Percentiles rank a stretch among this genome's conserved stretches.
phyloP scores from a whole-genome alignment of 1,140 invertebrate genomes.

The Samia ricini region DNA sequence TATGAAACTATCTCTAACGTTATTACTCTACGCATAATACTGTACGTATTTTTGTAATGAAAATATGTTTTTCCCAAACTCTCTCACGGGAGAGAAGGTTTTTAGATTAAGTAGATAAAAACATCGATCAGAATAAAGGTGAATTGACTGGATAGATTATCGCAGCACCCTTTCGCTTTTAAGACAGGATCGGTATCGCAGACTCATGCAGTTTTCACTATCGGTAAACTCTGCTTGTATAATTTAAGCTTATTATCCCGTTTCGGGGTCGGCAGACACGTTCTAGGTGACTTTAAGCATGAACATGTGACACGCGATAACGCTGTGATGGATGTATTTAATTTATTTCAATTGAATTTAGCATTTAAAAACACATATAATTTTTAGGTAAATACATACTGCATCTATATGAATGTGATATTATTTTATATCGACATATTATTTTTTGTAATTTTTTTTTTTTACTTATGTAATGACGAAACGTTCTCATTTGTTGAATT shows the following conservation, averaged over 20 bases:
- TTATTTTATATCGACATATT: too few relatives aligned
- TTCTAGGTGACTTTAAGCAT: not conserved
- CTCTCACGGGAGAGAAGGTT: not conserved
- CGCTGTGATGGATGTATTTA: not conserved
- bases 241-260: slow-evolving; percentile 5
- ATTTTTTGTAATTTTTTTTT: too few relatives aligned
- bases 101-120: slow-evolving; percentile 5
- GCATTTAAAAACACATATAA: not conserved
- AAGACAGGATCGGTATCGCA: slow-evolving; percentile 7
- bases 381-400: too few relatives aligned
- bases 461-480: too few relatives aligned
- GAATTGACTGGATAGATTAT: slow-evolving; percentile 7
- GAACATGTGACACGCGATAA: not conserved
- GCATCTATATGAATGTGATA: too few relatives aligned
- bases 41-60: not conserved
- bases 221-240: slow-evolving; percentile 7
- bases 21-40: too few relatives aligned
- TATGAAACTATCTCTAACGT: too few relatives aligned
- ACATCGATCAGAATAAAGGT: slow-evolving; percentile 4
- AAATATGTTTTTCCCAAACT: slow-evolving; percentile 5
- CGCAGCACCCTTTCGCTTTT: not conserved
- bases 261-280: not conserved
- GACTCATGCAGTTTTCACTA: slow-evolving; percentile 14
- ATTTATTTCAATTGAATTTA: not conserved
- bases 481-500: too few relatives aligned